These are phyloP conservation scores for Polyommatus icarus DNA, from an alignment of 2,888 invertebrate species.

Conservation along the genomic window DNA sequence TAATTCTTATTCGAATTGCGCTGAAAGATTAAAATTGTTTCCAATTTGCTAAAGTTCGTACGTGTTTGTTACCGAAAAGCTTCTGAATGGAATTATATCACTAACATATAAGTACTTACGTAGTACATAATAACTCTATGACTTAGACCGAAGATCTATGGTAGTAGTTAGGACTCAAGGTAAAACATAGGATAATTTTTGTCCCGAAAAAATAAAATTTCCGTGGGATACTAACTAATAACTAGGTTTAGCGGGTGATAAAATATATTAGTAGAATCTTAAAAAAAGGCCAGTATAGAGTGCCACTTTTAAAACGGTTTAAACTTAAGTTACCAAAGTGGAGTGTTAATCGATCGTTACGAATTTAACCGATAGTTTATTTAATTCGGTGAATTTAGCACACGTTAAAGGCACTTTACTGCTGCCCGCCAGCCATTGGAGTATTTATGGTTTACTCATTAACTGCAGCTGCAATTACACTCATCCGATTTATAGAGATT, in stretches of 20 bases:
- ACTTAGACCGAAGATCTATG: not conserved
- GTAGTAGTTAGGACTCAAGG: not conserved
- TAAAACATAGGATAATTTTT: not conserved
- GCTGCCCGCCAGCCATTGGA: slow-evolving; percentile 27
- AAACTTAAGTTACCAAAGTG: slow-evolving; percentile 1
- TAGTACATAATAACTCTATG: too few relatives aligned
- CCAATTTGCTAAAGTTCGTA: not conserved
- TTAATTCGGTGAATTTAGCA: slow-evolving; percentile 31
- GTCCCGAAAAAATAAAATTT: not conserved
- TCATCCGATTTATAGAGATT: slow-evolving; percentile 15
- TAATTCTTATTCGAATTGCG: not conserved
- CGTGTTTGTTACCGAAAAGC: too few relatives aligned
- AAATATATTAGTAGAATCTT: not conserved
- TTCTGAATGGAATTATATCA: too few relatives aligned
- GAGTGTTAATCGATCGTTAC: slow-evolving; percentile 6
- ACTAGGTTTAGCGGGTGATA: not conserved
- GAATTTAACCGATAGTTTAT: slow-evolving; percentile 29
- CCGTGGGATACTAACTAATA: not conserved
- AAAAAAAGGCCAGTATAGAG: not conserved
- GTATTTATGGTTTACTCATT: slow-evolving; percentile 28
- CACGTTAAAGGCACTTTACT: slow-evolving; percentile 30
- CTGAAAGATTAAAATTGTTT: not conserved
- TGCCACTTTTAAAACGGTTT: not conserved
- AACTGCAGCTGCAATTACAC: slow-evolving; percentile 20
- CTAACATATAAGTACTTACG: too few relatives aligned